These are phyloP conservation scores for Suricata suricatta DNA, from an alignment of 2,113 vertebrate species.

Conservation along the genomic window DNA sequence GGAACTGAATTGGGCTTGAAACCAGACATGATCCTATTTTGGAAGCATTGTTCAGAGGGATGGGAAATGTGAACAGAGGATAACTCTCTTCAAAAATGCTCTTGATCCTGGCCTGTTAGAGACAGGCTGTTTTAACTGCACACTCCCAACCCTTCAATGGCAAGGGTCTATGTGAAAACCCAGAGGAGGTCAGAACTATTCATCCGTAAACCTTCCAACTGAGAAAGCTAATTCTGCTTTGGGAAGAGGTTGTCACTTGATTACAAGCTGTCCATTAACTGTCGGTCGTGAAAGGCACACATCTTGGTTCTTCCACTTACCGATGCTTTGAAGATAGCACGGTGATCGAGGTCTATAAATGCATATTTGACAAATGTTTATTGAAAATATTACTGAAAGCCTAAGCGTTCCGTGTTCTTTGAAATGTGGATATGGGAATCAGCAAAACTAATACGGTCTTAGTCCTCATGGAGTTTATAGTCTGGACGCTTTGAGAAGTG, in stretches of 20 bases:
- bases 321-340: not conserved
- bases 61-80: constrained; percentile 78
- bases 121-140: constrained; percentile 45
- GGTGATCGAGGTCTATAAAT: not conserved
- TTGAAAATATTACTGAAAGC: not conserved
- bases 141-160: constrained; percentile 9
- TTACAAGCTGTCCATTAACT: not conserved
- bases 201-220: not conserved
- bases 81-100: constrained; percentile 66
- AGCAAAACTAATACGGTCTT: not conserved
- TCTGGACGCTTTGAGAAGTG: not conserved
- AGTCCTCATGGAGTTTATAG: not conserved
- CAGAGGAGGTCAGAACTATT: not conserved
- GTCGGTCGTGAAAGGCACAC: not conserved
- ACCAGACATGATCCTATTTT: constrained; percentile 80
- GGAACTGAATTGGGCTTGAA: constrained; percentile 77
- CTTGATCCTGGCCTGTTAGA: constrained; percentile 61
- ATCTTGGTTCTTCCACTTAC: not conserved
- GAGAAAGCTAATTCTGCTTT: constrained; percentile 15
- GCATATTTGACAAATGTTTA: not conserved
- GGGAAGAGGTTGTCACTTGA: not conserved
- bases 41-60: constrained; percentile 74
- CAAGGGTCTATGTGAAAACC: not conserved
- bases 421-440: not conserved
- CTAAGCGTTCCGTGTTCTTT: not conserved